A percentile compares a stretch with the other conserved stretches of the same genome.
Conservation (phyloP, 1,140 invertebrate genomes). For the Penaeus japonicus region DNA sequence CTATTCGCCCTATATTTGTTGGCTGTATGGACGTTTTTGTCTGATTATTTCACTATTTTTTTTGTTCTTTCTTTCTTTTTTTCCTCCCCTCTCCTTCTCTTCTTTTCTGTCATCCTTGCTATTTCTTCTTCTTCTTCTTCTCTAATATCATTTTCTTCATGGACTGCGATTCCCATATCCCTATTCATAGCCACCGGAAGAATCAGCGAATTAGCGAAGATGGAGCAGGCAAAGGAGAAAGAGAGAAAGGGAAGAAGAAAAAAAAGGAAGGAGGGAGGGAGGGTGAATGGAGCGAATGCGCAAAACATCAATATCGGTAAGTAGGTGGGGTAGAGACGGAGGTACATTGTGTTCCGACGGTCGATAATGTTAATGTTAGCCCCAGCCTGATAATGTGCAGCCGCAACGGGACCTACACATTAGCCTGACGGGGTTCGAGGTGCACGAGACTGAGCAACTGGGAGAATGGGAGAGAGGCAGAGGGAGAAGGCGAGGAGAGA, state of each 20-base stretch:
- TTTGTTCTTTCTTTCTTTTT: neutral
- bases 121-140: neutral
- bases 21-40: too few relatives aligned
- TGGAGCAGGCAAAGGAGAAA: neutral
- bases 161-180: neutral
- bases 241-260: neutral
- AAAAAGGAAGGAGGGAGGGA: neutral
- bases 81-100: too few relatives aligned
- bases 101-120: neutral
- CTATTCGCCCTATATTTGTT: too few relatives aligned
- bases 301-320: neutral
- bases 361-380: too few relatives aligned
- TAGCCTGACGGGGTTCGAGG: too few relatives aligned
- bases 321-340: neutral
- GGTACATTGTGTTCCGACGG: too few relatives aligned
- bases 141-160: neutral
- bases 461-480: neutral
- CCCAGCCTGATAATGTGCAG: too few relatives aligned
- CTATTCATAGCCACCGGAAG: too few relatives aligned
- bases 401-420: too few relatives aligned
- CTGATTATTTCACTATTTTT: too few relatives aligned
- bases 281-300: neutral
- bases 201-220: neutral
- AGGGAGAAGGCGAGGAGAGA: conserved; percentile 10
- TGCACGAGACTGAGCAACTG: too few relatives aligned